Evolutionary conservation across 2,797 vertebrate genomes (phyloP).

Genomic region (Galago senegalensis): DNA sequence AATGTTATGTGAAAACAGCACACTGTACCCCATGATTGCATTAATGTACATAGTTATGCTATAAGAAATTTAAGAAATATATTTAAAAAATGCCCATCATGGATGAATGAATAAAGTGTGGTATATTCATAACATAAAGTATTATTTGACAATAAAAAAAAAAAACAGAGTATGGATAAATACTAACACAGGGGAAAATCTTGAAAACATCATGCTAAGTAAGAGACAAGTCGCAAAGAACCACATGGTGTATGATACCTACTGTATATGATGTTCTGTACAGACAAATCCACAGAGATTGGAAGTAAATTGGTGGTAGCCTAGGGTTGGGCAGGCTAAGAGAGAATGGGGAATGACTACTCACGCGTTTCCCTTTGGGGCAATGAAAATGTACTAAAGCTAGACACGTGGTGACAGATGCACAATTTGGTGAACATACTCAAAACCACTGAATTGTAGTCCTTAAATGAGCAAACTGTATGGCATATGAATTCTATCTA

Average conservation of each 20-base stretch:
- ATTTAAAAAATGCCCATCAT: neutral
- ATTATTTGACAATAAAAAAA: slow-evolving; percentile 21
- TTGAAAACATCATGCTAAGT: neutral
- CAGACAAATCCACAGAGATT: neutral
- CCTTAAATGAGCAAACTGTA: neutral
- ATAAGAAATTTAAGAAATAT: too few species aligned
- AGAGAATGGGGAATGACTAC: neutral
- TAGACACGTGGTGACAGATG: neutral
- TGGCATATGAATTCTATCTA: neutral
- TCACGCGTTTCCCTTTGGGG: neutral
- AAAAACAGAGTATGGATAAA: neutral
- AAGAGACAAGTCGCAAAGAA: slow-evolving; percentile 7
- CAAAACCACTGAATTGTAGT: neutral
- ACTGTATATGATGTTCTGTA: slow-evolving; percentile 2
- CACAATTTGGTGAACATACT: neutral
- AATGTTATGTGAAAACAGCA: too few species aligned
- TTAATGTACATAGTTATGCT: too few species aligned
- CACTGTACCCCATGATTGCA: too few species aligned
- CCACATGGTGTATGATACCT: neutral
- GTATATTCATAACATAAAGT: neutral
- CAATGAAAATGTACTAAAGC: neutral
- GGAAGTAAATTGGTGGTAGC: neutral
- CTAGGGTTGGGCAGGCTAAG: neutral
- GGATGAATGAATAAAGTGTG: neutral
- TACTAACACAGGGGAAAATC: neutral